Evolutionary conservation across 2,888 invertebrate genomes (phyloP), one percentile per base, ranked within the genome.

Genomic region (Cephus pulcher): DNA sequence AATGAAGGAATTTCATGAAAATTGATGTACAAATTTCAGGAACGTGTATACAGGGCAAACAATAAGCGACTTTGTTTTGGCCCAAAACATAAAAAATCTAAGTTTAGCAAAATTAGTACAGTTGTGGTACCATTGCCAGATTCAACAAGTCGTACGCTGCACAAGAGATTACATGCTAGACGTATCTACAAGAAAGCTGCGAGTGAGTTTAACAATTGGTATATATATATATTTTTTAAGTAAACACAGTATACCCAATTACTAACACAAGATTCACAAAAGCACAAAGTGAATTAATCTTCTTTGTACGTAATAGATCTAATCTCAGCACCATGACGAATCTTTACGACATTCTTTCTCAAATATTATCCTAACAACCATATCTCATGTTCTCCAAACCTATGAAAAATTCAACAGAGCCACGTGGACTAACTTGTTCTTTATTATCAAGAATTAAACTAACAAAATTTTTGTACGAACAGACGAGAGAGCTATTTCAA

Each of bases 81-180:
- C 23, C 56, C 56, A 56, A 56, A 56, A 9, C 23, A 56, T 9
- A 56, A 15, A 23, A 56, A 56, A 0, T 56, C 56, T 9, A 56
- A 56, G 23, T 9, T 56, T 9, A 23, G 23, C 23, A 56, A 56
- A 34, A 69, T 30, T 56, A 74, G 37, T 30, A 40, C 77, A 12
- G 74, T 77, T 33, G 74, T 77, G n/a, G 74, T 77, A 15, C 68
- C 77, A n/a, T 32, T 77, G 34, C 76, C 76, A 23, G 74, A 74
- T 56, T 56, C 56, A 56, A 15, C 23, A 56, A 23, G 23, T 23
- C 56, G 23, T 9, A 56, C 15, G 33, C 35, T 15, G 4, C 77
- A 15, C 30, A 74, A 74, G 37, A 34, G 4, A 74, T 37, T 69
- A 34, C 40, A 23, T 30, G 34, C 73, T 73, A 74, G 74, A 74